These are phyloP conservation scores for Phrixothrix hirtus DNA, from an alignment of 2,888 invertebrate genomes.

Conservation along the genomic window DNA sequence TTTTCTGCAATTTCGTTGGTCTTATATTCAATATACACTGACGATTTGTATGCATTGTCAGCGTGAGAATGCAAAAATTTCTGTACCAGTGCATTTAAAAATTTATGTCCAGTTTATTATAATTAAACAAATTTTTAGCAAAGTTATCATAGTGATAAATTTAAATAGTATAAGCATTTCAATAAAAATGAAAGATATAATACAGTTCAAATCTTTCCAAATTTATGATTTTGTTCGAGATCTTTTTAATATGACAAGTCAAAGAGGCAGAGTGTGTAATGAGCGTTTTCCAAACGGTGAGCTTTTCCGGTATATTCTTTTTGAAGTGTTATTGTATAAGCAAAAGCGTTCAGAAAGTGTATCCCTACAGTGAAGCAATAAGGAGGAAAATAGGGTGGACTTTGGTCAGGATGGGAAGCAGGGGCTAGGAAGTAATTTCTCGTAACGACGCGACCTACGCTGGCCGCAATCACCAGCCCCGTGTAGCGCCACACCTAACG, in stretches of 20 bases:
- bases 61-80: too few relatives aligned
- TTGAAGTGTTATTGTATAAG: constrained; percentile 10
- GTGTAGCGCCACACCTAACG: constrained; percentile 33
- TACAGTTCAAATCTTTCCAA: too few relatives aligned
- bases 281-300: constrained; percentile 1
- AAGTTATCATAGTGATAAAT: too few relatives aligned
- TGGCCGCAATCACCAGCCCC: constrained; percentile 32
- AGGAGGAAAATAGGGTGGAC: constrained; percentile 25
- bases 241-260: neutral
- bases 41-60: too few relatives aligned
- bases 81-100: too few relatives aligned
- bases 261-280: neutral
- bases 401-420: constrained; percentile 26
- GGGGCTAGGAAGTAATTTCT: constrained; percentile 30
- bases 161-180: too few relatives aligned
- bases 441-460: constrained; percentile 33
- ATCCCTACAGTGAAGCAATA: constrained; percentile 22
- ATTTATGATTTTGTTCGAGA: neutral
- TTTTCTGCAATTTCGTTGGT: too few relatives aligned
- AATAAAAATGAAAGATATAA: too few relatives aligned
- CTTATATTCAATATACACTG: too few relatives aligned
- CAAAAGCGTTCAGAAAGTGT: constrained; percentile 18
- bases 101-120: too few relatives aligned
- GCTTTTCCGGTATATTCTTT: constrained; percentile 10
- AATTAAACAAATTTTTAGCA: too few relatives aligned